Evolutionary conservation across 2,113 vertebrate species (phyloP), one percentile per base, ranked within the genome.

Genomic region (Mungos mungo): DNA sequence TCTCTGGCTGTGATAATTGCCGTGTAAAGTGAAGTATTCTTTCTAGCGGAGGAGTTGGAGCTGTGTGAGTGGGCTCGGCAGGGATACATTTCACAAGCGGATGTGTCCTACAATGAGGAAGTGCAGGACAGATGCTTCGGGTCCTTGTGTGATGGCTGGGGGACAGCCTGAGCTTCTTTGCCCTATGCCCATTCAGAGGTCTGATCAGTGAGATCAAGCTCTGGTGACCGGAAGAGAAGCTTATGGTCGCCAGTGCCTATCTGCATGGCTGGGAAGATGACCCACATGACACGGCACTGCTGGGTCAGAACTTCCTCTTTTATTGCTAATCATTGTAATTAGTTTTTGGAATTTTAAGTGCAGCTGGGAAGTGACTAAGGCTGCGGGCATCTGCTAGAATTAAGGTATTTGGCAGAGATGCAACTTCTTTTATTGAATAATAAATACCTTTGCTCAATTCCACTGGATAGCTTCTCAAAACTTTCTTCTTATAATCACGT

Each of bases 1-100:
- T 82, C 65, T 77, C 96, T 80, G 91, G 82, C 93, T 96, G 82
- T 87, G 97, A 94, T 96, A 94, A 97, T 29, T 96, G 72, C 66
- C 35, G 10, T 35, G 33, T 82, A 92, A 92, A 92, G 87, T 23
- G 80, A 93, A 94, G 66, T 80, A 12, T 81, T 88, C 76, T 94
- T 97, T 97, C 35, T 52, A 60, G 47, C 83, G 77, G 47, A 88
- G 93, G 92, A 83, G 69, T 47, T 82, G 41, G 92, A 95, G 35
- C 41, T 96, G n/a, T 25, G 88, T 6, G 31, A 91, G 31, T 3
- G 14, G 54, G 35, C 60, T 76, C 10, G 1, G 12, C 25, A 52
- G 85, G 96, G 60, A 71, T 69, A 52, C 35, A 16, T 76, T 93
- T 76, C 80, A 71, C 2, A 60, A 60, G 29, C 6, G 3, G 54